phyloP scores from a whole-genome alignment of 2,113 vertebrate species.

The Eclectus roratus region DNA sequence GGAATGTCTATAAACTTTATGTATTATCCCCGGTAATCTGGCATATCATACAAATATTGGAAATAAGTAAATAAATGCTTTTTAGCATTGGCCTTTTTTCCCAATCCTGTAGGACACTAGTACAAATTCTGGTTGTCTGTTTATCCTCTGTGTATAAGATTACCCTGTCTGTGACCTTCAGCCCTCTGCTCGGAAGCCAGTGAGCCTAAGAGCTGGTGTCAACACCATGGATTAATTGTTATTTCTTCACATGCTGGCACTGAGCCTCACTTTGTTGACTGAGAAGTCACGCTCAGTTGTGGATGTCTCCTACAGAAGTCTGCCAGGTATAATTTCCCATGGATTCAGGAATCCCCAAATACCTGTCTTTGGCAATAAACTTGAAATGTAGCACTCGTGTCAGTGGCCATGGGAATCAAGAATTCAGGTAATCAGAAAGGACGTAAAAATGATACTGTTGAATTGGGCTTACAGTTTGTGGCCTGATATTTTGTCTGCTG shows the following conservation, averaged over 20 bases:
- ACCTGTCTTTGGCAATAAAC: neutral
- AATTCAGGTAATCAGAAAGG: neutral
- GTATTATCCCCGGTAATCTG: neutral
- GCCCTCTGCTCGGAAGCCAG: neutral
- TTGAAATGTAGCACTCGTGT: neutral
- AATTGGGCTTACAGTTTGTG: neutral
- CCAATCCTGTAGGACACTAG: accelerated
- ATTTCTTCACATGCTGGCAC: neutral
- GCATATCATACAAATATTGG: neutral
- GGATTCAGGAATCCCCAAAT: neutral
- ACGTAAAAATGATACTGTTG: neutral
- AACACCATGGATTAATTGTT: neutral
- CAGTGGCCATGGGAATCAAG: neutral
- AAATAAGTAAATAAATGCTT: neutral
- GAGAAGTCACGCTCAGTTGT: neutral
- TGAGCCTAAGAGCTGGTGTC: neutral
- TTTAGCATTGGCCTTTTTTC: neutral
- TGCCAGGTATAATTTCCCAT: neutral
- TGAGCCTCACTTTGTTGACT: neutral
- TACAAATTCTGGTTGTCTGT: neutral
- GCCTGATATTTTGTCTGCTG: neutral
- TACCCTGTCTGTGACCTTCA: neutral
- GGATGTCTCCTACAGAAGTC: neutral
- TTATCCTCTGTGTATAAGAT: neutral
- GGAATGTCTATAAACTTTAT: neutral